Percentiles rank a stretch among this genome's conserved stretches.
Conservation (phyloP, 2,113 vertebrate species). For the Lathamus discolor region DNA sequence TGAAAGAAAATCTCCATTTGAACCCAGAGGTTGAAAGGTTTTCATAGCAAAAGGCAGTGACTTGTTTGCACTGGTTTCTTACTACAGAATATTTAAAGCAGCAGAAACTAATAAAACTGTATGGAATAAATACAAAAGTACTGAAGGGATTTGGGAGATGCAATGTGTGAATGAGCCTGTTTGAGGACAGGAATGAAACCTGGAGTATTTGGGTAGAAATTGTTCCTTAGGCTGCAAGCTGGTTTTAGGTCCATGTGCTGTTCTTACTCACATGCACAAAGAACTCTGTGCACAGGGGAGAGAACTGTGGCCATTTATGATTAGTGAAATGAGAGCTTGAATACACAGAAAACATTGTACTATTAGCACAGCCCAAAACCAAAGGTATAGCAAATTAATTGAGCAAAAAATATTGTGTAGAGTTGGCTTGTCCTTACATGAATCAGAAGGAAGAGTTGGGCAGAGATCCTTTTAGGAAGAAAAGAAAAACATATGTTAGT, state of each 20-base stretch:
- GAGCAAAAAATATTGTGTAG: conserved; percentile 10
- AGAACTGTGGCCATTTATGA: neutral
- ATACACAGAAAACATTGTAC: neutral
- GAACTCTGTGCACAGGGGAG: neutral
- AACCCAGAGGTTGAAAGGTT: neutral
- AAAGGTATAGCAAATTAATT: conserved; percentile 56
- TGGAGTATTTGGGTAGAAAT: neutral
- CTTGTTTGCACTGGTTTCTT: neutral
- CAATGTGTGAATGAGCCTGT: neutral
- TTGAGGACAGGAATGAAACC: neutral
- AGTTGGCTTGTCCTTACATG: conserved; percentile 46
- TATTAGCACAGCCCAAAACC: neutral
- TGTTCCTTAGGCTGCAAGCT: neutral
- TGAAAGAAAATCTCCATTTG: neutral
- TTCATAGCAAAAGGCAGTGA: neutral
- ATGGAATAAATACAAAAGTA: neutral
- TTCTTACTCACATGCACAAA: neutral
- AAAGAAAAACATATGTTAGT: conserved; percentile 73
- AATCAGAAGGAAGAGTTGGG: conserved; percentile 56
- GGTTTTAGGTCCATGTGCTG: neutral
- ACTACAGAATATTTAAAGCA: neutral
- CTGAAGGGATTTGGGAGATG: neutral
- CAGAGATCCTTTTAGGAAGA: conserved; percentile 54
- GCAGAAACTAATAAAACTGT: neutral
- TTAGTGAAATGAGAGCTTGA: neutral